Conservation (phyloP, 2,797 vertebrate genomes). For the Xenentodon cancila region DNA sequence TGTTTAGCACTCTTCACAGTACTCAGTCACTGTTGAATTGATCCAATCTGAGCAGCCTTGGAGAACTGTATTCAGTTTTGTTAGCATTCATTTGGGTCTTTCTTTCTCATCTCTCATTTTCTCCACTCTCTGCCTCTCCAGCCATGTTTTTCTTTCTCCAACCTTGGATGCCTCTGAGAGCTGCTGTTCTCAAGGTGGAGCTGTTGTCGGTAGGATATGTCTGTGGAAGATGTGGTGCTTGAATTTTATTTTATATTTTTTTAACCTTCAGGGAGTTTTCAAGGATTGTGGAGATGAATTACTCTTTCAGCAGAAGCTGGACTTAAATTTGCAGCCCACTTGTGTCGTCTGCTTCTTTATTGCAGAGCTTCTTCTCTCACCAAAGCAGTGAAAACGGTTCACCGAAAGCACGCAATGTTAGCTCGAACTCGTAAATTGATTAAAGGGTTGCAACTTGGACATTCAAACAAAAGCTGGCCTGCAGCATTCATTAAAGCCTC, state of each 20-base stretch:
- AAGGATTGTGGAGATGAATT: conserved; percentile 47
- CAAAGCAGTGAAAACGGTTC: not conserved
- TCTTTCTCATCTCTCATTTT: conserved; percentile 33
- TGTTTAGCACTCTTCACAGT: conserved; percentile 56
- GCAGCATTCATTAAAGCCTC: too few relatives aligned
- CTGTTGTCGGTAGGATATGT: conserved; percentile 34
- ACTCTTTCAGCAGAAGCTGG: not conserved
- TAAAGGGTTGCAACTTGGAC: too few relatives aligned
- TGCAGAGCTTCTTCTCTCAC: not conserved
- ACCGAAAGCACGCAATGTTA: not conserved
- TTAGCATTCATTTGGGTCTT: conserved; percentile 43
- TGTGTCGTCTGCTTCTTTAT: conserved; percentile 10
- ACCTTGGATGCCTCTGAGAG: conserved; percentile 56
- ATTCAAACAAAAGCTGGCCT: too few relatives aligned
- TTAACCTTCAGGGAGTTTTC: conserved; percentile 56
- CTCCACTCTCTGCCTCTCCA: conserved; percentile 35
- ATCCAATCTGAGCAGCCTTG: conserved; percentile 70
- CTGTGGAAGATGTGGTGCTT: conserved; percentile 29
- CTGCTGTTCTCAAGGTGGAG: conserved; percentile 35
- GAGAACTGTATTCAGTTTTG: conserved; percentile 55
- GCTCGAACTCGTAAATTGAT: too few relatives aligned
- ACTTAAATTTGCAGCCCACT: conserved; percentile 1
- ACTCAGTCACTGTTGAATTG: conserved; percentile 52
- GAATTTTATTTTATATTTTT: conserved; percentile 51
- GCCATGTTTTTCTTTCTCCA: conserved; percentile 20